A percentile compares a stretch with the other conserved stretches of the same genome.
Conservation (phyloP, 2,888 invertebrate species). For the Cecidostiba fungosa region DNA sequence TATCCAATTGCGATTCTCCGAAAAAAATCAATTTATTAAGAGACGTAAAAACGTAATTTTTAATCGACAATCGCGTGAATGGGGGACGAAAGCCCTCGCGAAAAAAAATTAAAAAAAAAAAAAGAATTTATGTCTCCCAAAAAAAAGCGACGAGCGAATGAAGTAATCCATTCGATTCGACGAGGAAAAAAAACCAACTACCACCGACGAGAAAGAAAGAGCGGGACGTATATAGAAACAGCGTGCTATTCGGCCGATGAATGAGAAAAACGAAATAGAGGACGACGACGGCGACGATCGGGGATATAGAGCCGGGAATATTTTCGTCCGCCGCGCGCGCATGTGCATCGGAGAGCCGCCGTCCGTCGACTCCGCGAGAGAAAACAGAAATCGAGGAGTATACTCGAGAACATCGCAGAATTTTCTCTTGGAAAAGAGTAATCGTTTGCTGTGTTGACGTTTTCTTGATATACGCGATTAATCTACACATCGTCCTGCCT, state of each 20-base stretch:
- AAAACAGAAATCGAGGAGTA: not conserved
- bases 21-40: not conserved
- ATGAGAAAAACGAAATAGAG: not conserved
- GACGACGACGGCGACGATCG: slow-evolving; percentile 7
- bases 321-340: not conserved
- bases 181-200: not conserved
- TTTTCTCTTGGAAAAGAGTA: not conserved
- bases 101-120: not conserved
- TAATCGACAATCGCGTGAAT: not conserved
- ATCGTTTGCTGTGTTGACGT: too few species aligned
- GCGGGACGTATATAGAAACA: not conserved
- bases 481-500: too few species aligned
- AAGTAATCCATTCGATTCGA: not conserved
- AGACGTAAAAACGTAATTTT: too few species aligned
- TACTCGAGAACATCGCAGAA: not conserved
- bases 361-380: not conserved
- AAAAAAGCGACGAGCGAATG: not conserved
- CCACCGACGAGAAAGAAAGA: not conserved
- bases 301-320: slow-evolving; percentile 9
- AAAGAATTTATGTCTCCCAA: not conserved
- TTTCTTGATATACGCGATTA: too few species aligned
- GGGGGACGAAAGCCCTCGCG: not conserved
- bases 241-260: not conserved
- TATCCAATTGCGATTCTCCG: not conserved
- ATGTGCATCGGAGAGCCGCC: not conserved